A percentile compares a stretch with the other conserved stretches of the same genome.
phyloP scores from a whole-genome alignment of 1,140 invertebrate species.

The Caerostris darwini region DNA sequence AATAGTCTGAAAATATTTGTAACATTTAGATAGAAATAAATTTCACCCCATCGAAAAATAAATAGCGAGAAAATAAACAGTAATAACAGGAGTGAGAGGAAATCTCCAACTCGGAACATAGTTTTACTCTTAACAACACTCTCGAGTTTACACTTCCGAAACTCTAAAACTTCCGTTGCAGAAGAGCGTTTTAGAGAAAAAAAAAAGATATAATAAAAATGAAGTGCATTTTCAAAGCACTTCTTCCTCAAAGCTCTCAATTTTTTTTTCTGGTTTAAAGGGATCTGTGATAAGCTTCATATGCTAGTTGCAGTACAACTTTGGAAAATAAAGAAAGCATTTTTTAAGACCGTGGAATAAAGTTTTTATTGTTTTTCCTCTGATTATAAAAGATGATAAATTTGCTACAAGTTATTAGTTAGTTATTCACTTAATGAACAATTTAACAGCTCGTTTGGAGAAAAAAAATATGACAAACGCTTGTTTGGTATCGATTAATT shows the following conservation, averaged over 20 bases:
- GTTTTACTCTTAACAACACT: conserved; percentile 13
- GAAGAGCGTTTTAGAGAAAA: conserved; percentile 12
- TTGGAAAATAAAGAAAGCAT: neutral
- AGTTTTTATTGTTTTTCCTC: no score
- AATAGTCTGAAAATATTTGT: neutral
- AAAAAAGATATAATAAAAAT: neutral
- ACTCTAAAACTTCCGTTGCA: conserved; percentile 33
- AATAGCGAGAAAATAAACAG: conserved; percentile 9
- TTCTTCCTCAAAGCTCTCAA: neutral
- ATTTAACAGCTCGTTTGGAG: no score
- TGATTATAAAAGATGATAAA: no score
- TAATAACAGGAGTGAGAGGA: neutral
- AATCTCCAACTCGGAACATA: conserved; percentile 31
- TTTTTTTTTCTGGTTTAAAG: conserved; percentile 9
- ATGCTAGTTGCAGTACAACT: neutral
- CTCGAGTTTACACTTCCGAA: conserved; percentile 48
- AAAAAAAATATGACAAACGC: no score
- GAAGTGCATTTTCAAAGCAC: conserved; percentile 21
- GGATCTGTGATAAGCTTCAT: conserved; percentile 13
- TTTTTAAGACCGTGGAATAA: neutral
- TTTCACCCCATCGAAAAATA: neutral
- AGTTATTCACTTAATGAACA: no score
- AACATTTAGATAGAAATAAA: neutral
- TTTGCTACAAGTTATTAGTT: no score
- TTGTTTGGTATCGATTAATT: no score